A percentile compares a stretch with the other conserved stretches of the same genome.
Evolutionary conservation across 2,888 invertebrate genomes (phyloP).

Genomic region (Phania funesta): DNA sequence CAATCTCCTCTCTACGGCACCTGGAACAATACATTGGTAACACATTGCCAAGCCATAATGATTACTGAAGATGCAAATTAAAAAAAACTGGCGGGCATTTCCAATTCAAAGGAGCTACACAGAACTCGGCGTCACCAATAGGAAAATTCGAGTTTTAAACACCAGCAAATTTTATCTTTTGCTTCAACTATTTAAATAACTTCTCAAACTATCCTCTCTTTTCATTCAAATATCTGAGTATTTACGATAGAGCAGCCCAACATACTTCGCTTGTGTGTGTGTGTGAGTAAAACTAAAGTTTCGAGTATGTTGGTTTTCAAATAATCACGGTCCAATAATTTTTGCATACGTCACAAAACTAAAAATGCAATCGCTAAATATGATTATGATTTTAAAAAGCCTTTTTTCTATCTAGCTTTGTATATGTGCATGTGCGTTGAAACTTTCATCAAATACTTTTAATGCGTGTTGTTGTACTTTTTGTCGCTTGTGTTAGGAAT

Average conservation of each 20-base stretch:
- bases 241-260: neutral
- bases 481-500: conserved; percentile 17
- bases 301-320: neutral
- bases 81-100: too few species aligned
- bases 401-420: neutral
- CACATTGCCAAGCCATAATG: too few species aligned
- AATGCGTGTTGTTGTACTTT: neutral
- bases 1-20: too few species aligned
- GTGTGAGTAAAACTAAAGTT: neutral
- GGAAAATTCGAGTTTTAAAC: too few species aligned
- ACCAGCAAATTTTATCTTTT: too few species aligned
- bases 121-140: too few species aligned
- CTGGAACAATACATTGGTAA: too few species aligned
- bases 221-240: neutral
- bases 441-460: neutral
- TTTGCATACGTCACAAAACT: conserved; percentile 46
- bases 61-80: too few species aligned
- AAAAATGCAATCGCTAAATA: conserved; percentile 44
- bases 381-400: conserved; percentile 56
- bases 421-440: neutral
- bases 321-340: conserved; percentile 55
- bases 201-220: neutral
- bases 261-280: conserved; percentile 4
- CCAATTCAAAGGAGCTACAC: too few species aligned
- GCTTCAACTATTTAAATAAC: neutral